Evolutionary conservation across 2,113 vertebrate species (phyloP).

Genomic region (Rhegmatorhina hoffmannsi): DNA sequence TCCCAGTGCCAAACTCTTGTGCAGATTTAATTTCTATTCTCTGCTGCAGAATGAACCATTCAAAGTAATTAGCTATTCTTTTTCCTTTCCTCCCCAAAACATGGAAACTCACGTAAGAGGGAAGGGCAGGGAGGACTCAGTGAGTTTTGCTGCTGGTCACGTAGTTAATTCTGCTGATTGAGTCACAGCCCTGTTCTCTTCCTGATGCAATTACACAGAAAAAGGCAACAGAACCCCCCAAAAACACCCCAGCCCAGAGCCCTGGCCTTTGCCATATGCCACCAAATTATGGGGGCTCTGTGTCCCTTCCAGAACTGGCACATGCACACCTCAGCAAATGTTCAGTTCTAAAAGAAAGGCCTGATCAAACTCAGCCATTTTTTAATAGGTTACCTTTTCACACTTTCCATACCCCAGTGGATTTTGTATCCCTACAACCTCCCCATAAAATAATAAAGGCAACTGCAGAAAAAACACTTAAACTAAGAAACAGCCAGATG

Average conservation of each 20-base stretch:
- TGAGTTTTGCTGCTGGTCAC: constrained; percentile 17
- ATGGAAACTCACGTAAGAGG: neutral
- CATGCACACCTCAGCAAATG: neutral
- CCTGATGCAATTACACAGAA: neutral
- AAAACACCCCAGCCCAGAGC: neutral
- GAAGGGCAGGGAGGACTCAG: neutral
- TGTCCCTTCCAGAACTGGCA: neutral
- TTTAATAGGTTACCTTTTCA: neutral
- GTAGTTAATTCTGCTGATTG: neutral
- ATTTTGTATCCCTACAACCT: neutral
- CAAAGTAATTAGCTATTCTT: constrained; percentile 40
- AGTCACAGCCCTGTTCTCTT: neutral
- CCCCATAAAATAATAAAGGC: neutral
- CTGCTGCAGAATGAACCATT: constrained; percentile 24
- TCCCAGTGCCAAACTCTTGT: neutral
- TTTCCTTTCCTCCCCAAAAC: constrained; percentile 13
- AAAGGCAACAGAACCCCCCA: neutral
- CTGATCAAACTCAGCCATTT: neutral
- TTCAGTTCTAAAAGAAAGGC: neutral
- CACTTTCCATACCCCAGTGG: neutral
- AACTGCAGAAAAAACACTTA: neutral
- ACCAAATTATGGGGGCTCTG: neutral
- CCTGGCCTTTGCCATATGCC: neutral
- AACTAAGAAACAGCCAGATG: neutral
- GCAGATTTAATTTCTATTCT: neutral